phyloP scores from a whole-genome alignment of 2,888 invertebrate species.

The Melolontha melolontha region DNA sequence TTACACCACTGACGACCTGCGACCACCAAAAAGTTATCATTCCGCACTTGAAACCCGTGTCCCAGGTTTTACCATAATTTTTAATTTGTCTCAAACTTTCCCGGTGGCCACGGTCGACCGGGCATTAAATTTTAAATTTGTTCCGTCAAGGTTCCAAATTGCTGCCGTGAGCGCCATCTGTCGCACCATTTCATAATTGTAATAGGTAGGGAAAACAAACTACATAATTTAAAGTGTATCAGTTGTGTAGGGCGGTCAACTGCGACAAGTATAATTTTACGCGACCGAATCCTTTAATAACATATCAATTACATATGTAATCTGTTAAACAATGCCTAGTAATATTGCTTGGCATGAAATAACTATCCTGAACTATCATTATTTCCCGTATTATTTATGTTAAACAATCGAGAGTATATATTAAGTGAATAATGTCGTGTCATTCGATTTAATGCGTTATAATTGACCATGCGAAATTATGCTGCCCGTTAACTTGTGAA shows the following conservation, averaged over 20 bases:
- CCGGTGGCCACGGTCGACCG: neutral
- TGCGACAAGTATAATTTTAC: too few species aligned
- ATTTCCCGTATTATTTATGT: too few species aligned
- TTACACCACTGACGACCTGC: neutral
- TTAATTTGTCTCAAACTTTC: constrained; percentile 7
- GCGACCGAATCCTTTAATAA: too few species aligned
- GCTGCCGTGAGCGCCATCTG: constrained; percentile 4
- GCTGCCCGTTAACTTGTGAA: too few species aligned
- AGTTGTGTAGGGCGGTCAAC: neutral
- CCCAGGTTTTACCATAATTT: constrained; percentile 16
- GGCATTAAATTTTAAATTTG: constrained; percentile 13
- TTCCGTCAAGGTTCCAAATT: constrained; percentile 11
- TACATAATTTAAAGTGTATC: constrained; percentile 16
- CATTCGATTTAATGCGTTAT: too few species aligned
- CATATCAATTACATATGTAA: too few species aligned
- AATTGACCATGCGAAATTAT: too few species aligned
- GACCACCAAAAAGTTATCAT: neutral
- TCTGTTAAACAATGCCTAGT: too few species aligned
- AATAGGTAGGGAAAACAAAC: neutral
- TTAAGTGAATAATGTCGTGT: too few species aligned
- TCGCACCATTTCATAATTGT: constrained; percentile 1
- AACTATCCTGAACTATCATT: too few species aligned
- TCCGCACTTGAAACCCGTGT: constrained; percentile 4
- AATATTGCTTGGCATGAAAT: too few species aligned
- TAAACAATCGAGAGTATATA: too few species aligned